These are phyloP conservation scores for Vulpes ferrilata DNA, from an alignment of 2,113 vertebrate species.

Conservation along the genomic window DNA sequence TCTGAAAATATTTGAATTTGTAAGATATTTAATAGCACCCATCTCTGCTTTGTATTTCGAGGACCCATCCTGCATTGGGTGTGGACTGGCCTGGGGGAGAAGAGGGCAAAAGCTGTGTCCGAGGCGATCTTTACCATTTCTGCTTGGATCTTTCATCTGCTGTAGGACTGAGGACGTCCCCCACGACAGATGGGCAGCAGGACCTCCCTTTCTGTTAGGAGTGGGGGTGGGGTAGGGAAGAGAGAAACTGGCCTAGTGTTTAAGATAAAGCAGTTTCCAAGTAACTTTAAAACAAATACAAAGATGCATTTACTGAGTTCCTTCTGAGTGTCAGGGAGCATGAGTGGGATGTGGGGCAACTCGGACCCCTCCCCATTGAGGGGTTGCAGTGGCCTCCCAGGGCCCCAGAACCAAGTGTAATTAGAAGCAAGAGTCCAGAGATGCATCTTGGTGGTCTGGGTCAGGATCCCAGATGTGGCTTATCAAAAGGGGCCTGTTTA, in stretches of 20 bases:
- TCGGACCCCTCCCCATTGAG: background rate
- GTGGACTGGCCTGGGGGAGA: background rate
- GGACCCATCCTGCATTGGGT: no score
- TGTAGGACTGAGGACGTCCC: background rate
- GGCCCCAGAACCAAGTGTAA: background rate
- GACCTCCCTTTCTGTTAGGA: background rate
- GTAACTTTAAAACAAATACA: background rate
- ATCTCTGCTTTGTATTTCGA: background rate
- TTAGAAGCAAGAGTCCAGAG: background rate
- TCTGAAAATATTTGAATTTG: background rate
- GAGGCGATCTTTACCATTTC: background rate
- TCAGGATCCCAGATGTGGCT: constrained; percentile 69
- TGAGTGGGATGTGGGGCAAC: no score
- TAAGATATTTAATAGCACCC: background rate
- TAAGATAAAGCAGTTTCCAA: background rate
- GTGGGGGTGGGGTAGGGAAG: background rate
- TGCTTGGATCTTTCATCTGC: background rate
- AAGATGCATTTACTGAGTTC: background rate
- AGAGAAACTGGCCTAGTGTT: background rate
- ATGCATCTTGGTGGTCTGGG: background rate
- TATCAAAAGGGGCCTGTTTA: constrained; percentile 72
- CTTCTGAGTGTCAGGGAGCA: background rate
- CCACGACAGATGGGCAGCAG: background rate
- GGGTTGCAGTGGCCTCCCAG: background rate
- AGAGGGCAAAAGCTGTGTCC: background rate